These are phyloP conservation scores for Riptortus pedestris DNA, from an alignment of 1,140 invertebrate species.

Conservation along the genomic window DNA sequence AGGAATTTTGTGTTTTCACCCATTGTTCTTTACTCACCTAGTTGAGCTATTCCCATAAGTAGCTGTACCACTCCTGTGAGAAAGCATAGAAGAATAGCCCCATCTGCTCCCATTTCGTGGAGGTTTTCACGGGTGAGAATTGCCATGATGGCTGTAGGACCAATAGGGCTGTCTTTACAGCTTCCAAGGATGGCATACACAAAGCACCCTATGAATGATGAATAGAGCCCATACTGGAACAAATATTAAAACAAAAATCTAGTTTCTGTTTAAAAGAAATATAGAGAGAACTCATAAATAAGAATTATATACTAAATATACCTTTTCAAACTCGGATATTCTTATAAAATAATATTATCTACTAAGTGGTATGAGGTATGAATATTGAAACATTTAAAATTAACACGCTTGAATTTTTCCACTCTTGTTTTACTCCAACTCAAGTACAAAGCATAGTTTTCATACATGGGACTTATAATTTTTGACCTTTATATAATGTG, in stretches of 20 bases:
- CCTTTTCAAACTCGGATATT: not conserved
- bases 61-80: constrained; percentile 67
- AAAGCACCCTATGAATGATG: constrained; percentile 76
- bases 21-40: constrained; percentile 63
- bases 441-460: too few species aligned
- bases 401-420: too few species aligned
- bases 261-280: not conserved
- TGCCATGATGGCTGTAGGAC: constrained; percentile 56
- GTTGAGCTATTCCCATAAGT: constrained; percentile 69
- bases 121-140: constrained; percentile 54
- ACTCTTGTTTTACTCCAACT: too few species aligned
- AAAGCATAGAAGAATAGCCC: constrained; percentile 70
- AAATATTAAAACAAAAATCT: constrained; percentile 12
- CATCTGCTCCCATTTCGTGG: constrained; percentile 50
- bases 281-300: not conserved
- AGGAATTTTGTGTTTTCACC: too few species aligned
- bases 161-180: constrained; percentile 62
- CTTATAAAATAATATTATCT: too few species aligned
- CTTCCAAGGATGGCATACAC: constrained; percentile 66
- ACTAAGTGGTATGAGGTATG: too few species aligned
- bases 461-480: too few species aligned
- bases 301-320: not conserved
- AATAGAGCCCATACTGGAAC: constrained; percentile 69
- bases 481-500: too few species aligned
- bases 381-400: too few species aligned